Evolutionary conservation across 2,888 invertebrate species (phyloP).

Genomic region (Leucophenga maculata): DNA sequence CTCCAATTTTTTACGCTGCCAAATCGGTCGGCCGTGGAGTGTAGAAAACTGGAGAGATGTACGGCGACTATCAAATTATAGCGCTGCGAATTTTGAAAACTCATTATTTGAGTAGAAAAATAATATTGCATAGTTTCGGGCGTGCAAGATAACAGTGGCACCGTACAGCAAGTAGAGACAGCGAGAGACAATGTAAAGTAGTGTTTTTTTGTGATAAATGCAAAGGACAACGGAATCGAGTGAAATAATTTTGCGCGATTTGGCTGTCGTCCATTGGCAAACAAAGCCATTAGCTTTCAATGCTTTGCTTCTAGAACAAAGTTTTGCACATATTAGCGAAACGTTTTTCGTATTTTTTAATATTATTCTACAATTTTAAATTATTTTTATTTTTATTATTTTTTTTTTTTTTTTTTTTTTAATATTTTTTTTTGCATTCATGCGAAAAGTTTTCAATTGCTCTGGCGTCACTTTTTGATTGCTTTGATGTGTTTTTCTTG

Average conservation of each 20-base stretch:
- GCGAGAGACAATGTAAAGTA: too few relatives aligned
- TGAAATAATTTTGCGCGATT: not conserved
- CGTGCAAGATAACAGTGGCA: too few relatives aligned
- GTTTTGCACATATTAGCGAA: not conserved
- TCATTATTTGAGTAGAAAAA: too few relatives aligned
- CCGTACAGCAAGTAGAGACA: too few relatives aligned
- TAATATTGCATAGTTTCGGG: too few relatives aligned
- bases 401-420: constrained; percentile 34
- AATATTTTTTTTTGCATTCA: constrained; percentile 41
- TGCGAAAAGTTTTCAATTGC: constrained; percentile 64
- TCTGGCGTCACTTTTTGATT: constrained; percentile 65
- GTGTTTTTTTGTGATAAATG: not conserved
- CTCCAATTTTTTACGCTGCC: too few relatives aligned
- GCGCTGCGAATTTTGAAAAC: too few relatives aligned
- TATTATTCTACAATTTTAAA: not conserved
- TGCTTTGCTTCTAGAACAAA: not conserved
- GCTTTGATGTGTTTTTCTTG: constrained; percentile 65
- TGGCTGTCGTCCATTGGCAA: too few relatives aligned
- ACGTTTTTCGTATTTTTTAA: not conserved
- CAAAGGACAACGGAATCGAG: constrained; percentile 4
- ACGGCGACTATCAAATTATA: too few relatives aligned
- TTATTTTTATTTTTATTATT: not conserved
- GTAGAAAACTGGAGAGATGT: too few relatives aligned
- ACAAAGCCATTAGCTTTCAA: not conserved
- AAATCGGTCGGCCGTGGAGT: too few relatives aligned